Percentiles rank a stretch among this genome's conserved stretches.
These are phyloP conservation scores for Neopelma chrysocephalum DNA, from an alignment of 2,797 vertebrate genomes.

Conservation along the genomic window DNA sequence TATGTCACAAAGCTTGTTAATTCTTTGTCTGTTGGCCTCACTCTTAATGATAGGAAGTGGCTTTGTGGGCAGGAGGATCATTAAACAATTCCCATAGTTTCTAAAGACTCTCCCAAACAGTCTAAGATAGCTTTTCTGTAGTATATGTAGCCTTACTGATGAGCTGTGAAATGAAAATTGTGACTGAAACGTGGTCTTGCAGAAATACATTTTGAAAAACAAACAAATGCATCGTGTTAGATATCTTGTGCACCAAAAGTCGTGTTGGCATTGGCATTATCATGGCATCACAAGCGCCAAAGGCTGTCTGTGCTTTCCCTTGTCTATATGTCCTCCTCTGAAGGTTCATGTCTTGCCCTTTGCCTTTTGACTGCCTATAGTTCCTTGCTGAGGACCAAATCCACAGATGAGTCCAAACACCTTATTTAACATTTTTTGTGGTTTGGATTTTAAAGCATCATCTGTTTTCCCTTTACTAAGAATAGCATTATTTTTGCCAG, in stretches of 20 bases:
- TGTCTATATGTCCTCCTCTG: neutral
- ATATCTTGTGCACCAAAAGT: neutral
- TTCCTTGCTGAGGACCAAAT: neutral
- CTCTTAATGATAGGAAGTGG: neutral
- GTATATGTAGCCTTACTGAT: neutral
- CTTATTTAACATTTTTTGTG: constrained; percentile 10
- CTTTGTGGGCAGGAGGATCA: neutral
- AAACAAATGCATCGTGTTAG: neutral
- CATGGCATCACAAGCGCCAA: neutral
- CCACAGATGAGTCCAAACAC: neutral
- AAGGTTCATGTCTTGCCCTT: neutral
- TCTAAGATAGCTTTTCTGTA: neutral
- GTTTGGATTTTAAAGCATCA: constrained; percentile 31
- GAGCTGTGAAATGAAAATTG: neutral
- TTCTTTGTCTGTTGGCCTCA: neutral
- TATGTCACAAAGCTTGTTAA: neutral
- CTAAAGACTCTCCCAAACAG: neutral
- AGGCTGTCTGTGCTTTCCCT: neutral
- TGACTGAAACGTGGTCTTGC: neutral
- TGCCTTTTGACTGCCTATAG: neutral
- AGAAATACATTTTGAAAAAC: neutral
- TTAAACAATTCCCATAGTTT: neutral
- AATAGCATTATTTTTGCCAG: constrained; percentile 32
- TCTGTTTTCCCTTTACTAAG: constrained; percentile 41
- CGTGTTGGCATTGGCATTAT: neutral